Base-by-base conservation (phyloP, 2,113 vertebrate species). In the Chiloscyllium plagiosum region DNA sequence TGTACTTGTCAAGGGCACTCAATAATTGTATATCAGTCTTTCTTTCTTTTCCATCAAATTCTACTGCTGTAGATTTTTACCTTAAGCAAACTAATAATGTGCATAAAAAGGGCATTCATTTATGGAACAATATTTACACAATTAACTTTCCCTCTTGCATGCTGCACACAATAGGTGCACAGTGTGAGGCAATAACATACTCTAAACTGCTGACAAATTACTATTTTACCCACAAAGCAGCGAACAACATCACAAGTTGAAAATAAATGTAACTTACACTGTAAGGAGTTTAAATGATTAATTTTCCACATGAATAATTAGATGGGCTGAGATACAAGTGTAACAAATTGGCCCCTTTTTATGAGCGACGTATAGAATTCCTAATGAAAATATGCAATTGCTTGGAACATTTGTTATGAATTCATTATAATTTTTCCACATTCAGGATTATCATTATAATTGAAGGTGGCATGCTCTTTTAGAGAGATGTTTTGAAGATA, bases 301-400 rank as follows among this genome's bases (percentile, higher is more conserved):
- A 52, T 52, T 87, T 87, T 87, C 47, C 26, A 52, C 50, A 87
- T 47, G 47, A 87, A 87, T 52, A 90, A 90, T 90, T 90, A 61
- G 87, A 56, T 90, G 29, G 26, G 50, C 87, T 33, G 29, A 61
- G 87, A 83, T 83, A 83, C 80, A 83, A 47, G 37, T 42, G 42
- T 83, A 83, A 83, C 80, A 83, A 83, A 42, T 83, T 83, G 5
- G 80, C 37, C 37, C 42, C 42, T 83, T 72, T 83, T 83, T 83
- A 83, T 47, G 80, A 47, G 80, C 80, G 42, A 83, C 37, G 4
- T 47, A 83, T 83, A 83, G 80, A 83, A 83, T 83, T 83, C n/a
- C 80, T 83, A 83, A 47, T 83, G 80, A 47, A 47, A 83, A 42
- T 83, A 83, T 83, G 80, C 56, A 90, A 90, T 90, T 90, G 29